Base-by-base conservation (phyloP, 2,888 invertebrate genomes). In the Carpatolechia fugitivella region DNA sequence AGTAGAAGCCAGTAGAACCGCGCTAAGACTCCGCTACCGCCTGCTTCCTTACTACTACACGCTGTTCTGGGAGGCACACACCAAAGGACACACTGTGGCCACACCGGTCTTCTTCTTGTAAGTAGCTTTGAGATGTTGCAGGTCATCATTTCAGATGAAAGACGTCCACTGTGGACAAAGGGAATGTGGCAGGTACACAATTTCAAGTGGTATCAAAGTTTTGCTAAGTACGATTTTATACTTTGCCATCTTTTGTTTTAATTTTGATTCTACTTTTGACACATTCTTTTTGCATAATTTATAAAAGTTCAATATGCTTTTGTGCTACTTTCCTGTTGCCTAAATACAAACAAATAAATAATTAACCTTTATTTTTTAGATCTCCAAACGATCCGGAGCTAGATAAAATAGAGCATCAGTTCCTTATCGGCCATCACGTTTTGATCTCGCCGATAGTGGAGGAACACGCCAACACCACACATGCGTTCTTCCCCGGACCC, bases 21-120 rank as follows among this genome's bases (percentile, higher is more conserved):
- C 95, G 0, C 84, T 96, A 0, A 78, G 82, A 0, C 90, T 92
- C 41, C 92, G 96, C 24, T 97, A 97, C 81, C 82, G 91, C 1
- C 81, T 97, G 8, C 82, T 97, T 52, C 96, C 97, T 0, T 94
- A 95, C 74, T 91, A 96, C 62, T 97, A 97, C 82, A 94, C 96
- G 0, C 81, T 96, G 60, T 96, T 97, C 81, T 94, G 93, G 90
- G 81, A 91, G 3, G 95, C 96, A 4, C 94, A 95, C 71, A 78
- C 84, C 0, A 78, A 82, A 58, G 97, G 96, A 0, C 92, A 93
- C 35, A 95, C 96, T 0, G 96, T 97, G 0, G 93, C 94, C 0
- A 85, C 95, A 38, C 96, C 97, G 0, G 77, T 97, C 61, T 95
- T 95, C 84, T 94, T 96, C 70, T 95, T 96, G 96, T 96, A 68